Percentiles rank a stretch among this genome's conserved stretches.
These are phyloP conservation scores for Thera britannica DNA, from an alignment of 2,888 invertebrate genomes.

Conservation along the genomic window DNA sequence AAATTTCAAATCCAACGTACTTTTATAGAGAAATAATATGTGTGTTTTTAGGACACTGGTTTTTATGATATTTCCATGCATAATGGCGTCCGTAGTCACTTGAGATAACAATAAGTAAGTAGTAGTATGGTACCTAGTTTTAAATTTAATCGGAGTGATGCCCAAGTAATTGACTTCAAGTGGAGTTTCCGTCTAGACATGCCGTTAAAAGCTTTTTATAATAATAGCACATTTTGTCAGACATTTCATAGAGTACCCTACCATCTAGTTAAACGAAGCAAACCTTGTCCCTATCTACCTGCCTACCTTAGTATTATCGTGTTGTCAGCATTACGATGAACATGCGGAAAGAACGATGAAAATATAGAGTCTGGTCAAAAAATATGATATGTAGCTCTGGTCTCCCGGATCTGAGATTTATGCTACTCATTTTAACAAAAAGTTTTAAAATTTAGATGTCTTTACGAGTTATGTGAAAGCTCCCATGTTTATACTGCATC, in stretches of 20 bases:
- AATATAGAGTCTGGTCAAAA: no score
- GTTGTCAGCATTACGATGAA: no score
- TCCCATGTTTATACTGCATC: constrained; percentile 50
- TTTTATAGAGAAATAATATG: constrained; percentile 63
- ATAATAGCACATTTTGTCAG: not conserved
- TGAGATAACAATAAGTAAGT: constrained; percentile 4
- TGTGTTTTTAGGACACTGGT: constrained; percentile 66
- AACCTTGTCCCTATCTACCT: no score
- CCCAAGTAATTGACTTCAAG: constrained; percentile 72
- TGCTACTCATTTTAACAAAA: not conserved
- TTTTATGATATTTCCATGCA: constrained; percentile 1
- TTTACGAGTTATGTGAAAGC: constrained; percentile 21
- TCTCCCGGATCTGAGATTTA: not conserved
- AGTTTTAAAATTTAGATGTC: not conserved
- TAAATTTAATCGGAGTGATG: constrained; percentile 9
- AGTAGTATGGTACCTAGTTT: constrained; percentile 4
- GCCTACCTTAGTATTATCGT: no score
- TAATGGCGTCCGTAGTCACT: constrained; percentile 5
- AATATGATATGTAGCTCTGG: no score
- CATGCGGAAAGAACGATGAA: no score
- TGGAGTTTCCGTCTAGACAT: constrained; percentile 41
- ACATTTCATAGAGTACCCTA: not conserved
- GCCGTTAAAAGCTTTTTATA: not conserved
- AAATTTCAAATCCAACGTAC: constrained; percentile 69
- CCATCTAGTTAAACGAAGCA: not conserved